These are phyloP conservation scores for Drosophila imparisetae DNA, from an alignment of 2,888 invertebrate species.

Conservation along the genomic window DNA sequence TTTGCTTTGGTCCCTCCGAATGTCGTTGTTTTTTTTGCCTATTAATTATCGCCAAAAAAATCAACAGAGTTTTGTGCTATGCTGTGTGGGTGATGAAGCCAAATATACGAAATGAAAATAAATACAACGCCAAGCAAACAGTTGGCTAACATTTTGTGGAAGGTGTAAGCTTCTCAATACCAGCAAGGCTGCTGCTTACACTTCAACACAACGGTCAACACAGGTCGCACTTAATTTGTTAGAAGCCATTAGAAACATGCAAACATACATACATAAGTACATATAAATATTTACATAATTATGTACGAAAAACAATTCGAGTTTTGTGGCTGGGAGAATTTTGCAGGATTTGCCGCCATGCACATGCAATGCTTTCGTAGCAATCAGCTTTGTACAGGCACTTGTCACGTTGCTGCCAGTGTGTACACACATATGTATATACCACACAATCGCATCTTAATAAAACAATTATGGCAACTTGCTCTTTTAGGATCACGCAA, in stretches of 20 bases:
- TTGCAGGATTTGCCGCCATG: neutral
- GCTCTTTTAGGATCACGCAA: constrained; percentile 43
- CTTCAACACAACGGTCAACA: constrained; percentile 37
- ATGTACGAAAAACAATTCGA: neutral
- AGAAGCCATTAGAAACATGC: constrained; percentile 6
- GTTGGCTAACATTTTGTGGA: constrained; percentile 31
- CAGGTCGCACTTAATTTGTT: constrained; percentile 51
- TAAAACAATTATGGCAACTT: constrained; percentile 77
- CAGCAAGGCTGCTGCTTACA: neutral
- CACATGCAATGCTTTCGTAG: constrained; percentile 21
- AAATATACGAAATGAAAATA: constrained; percentile 43
- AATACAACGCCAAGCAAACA: constrained; percentile 28
- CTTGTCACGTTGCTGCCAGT: constrained; percentile 58
- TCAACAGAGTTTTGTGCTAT: constrained; percentile 35
- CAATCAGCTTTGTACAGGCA: constrained; percentile 43
- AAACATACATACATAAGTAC: neutral
- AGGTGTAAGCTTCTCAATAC: constrained; percentile 30
- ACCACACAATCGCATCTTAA: constrained; percentile 44
- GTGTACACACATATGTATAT: constrained; percentile 22
- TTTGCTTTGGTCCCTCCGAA: constrained; percentile 13
- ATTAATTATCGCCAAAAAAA: constrained; percentile 69
- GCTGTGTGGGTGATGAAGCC: constrained; percentile 58
- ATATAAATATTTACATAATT: neutral
- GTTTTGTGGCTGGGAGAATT: constrained; percentile 22
- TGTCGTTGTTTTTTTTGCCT: constrained; percentile 57